Base-by-base conservation (phyloP, 2,888 invertebrate genomes). In the Drosophila siamana region DNA sequence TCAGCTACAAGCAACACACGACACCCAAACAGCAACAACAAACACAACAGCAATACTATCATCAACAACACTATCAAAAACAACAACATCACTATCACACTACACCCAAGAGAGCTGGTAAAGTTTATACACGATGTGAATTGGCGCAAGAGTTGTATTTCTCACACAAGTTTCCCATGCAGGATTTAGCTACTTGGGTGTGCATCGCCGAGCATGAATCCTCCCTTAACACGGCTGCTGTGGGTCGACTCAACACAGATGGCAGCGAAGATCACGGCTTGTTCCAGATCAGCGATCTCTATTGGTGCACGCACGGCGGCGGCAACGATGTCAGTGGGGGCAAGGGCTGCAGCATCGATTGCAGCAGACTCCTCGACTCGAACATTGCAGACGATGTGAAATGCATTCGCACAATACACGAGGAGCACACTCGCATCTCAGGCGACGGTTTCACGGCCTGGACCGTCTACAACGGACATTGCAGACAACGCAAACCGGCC, bases 361-460 rank as follows among this genome's bases (percentile, higher is more conserved):
- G 96, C 89, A 90, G 93, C 0, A 93, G 93, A 0, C 91, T 96
- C 11, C 93, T 94, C 44, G 95, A 96, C 84, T 94, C 95, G 43
- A 94, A 96, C 89, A 94, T 96, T 56, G 89, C 93, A 3, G 73
- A 81, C 11, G 96, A 96, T 89, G 93, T 96, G 1, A 90, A 93
- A 24, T 96, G 96, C 89, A 94, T 95, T 0, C 92, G 93, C 13
- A 93, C 92, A 38, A 94, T 96, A 52, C 93, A 94, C 84, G 93
- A 94, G 11, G 95, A 95, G 79, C 96, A 96, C 87, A 93, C 94
- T 26, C 91, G 94, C 1, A 91, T 96, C 4, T 94, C 94, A 11
- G 96, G 96, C 0, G 93, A 96, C 88, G 96, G 96, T 0, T 96
- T 95, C 88, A 93, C 94, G 28, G 96, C 96, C 0, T 96, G 96